phyloP scores from a whole-genome alignment of 37 sponge, comb jelly and placozoan species.

The Cliona cf. orientalis region DNA sequence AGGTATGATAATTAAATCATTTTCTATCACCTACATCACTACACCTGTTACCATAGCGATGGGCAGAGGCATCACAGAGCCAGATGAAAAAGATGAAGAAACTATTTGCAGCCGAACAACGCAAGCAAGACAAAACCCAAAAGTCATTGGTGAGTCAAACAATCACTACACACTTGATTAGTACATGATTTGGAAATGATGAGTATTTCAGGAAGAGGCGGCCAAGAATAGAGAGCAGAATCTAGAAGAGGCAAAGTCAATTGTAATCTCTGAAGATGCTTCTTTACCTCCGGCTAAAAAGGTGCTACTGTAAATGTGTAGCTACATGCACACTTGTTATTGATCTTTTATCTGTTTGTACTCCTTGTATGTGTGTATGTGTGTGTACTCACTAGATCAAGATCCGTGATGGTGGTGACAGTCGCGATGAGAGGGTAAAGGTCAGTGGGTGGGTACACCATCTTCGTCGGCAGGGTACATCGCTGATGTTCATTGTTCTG shows the following conservation, averaged over 20 bases:
- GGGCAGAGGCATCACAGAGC: slow-evolving; percentile 74
- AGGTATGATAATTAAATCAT: slow-evolving; percentile 39
- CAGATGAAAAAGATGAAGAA: slow-evolving; percentile 96
- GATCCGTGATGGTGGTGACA: slow-evolving; percentile 54
- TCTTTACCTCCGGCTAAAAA: slow-evolving; percentile 72
- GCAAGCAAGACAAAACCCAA: slow-evolving; percentile 48
- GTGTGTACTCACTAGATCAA: slow-evolving; percentile 44
- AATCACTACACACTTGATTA: not conserved
- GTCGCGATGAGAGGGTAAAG: slow-evolving; percentile 62
- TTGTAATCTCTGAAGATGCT: slow-evolving; percentile 72
- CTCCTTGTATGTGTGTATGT: too few relatives aligned
- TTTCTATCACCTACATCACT: not conserved
- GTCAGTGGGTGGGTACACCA: slow-evolving; percentile 94
- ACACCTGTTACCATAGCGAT: slow-evolving; percentile 39
- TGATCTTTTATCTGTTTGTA: not conserved
- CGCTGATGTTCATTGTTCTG: slow-evolving; percentile 89
- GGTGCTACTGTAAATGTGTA: slow-evolving; percentile 11
- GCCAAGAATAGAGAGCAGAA: slow-evolving; percentile 76
- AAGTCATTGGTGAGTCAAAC: slow-evolving; percentile 53
- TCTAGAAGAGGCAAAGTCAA: slow-evolving; percentile 86
- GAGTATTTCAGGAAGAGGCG: slow-evolving; percentile 71
- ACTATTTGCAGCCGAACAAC: slow-evolving; percentile 63
- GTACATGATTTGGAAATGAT: not conserved
- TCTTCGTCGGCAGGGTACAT: slow-evolving; percentile 87
- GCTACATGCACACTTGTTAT: not conserved